Conservation (phyloP, 2,113 vertebrate species). For the Promerops cafer region DNA sequence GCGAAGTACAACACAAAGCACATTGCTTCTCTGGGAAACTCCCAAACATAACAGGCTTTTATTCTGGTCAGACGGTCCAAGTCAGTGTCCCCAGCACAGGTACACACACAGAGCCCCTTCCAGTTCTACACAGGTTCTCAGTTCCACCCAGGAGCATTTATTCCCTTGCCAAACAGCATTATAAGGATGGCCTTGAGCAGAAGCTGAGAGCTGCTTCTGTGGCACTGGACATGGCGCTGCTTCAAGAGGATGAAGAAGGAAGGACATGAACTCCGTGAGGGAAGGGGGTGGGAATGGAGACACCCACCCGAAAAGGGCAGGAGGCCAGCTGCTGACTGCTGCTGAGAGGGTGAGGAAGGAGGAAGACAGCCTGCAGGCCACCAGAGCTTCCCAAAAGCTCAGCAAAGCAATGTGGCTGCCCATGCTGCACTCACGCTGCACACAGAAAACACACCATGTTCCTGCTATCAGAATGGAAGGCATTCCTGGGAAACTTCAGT, state of each 20-base stretch:
- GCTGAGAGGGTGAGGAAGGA: neutral
- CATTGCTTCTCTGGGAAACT: neutral
- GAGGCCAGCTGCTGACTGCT: neutral
- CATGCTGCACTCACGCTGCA: accelerated
- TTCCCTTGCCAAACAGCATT: neutral
- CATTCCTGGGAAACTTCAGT: neutral
- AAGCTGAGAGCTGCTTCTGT: neutral
- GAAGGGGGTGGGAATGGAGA: neutral
- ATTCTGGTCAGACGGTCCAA: neutral
- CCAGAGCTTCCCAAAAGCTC: neutral
- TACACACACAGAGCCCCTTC: neutral
- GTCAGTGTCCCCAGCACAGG: accelerated
- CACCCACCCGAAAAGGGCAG: neutral
- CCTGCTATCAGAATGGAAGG: neutral
- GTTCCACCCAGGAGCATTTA: neutral
- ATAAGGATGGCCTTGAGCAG: accelerated
- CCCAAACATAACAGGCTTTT: neutral
- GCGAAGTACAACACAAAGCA: neutral
- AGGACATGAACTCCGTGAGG: accelerated
- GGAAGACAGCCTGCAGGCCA: neutral
- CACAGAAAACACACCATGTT: neutral
- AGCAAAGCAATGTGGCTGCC: neutral
- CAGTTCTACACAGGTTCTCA: accelerated
- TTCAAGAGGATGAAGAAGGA: neutral
- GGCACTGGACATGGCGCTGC: neutral